Evolutionary conservation across 2,113 vertebrate species (phyloP).

Genomic region (Hippocampus guttulatus): DNA sequence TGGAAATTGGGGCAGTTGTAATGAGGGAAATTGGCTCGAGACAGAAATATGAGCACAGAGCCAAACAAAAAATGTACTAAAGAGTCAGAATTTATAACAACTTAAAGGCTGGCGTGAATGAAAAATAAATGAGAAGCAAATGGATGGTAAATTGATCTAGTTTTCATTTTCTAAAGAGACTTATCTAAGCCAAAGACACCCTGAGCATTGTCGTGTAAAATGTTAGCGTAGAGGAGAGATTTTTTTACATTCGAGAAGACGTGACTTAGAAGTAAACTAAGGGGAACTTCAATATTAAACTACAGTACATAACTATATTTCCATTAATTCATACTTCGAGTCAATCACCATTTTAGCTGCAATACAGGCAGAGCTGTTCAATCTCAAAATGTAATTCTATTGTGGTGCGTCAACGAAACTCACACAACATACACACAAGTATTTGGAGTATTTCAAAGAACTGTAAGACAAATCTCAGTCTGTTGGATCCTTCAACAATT

Average conservation of each 20-base stretch:
- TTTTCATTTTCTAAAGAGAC: not conserved
- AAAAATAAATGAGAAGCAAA: not conserved
- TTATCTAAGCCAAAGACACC: not conserved
- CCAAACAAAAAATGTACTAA: not conserved
- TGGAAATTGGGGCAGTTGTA: not conserved
- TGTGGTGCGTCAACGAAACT: too few relatives aligned
- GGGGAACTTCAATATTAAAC: too few relatives aligned
- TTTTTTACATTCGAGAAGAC: not conserved
- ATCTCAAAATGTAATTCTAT: too few relatives aligned
- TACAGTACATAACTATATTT: too few relatives aligned
- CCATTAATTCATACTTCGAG: too few relatives aligned
- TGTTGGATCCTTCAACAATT: too few relatives aligned
- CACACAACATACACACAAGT: too few relatives aligned
- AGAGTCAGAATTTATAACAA: not conserved
- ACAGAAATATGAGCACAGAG: not conserved
- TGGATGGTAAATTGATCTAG: not conserved
- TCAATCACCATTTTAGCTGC: too few relatives aligned
- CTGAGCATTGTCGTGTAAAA: not conserved
- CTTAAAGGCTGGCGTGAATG: not conserved
- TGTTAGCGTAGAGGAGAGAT: not conserved
- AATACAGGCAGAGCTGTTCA: too few relatives aligned
- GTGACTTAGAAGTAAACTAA: too few relatives aligned
- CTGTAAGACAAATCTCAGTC: too few relatives aligned
- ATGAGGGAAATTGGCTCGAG: conserved; percentile 1
- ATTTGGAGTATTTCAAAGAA: too few relatives aligned